These are phyloP conservation scores for Abramis brama DNA, from an alignment of 2,113 vertebrate species.

Conservation along the genomic window DNA sequence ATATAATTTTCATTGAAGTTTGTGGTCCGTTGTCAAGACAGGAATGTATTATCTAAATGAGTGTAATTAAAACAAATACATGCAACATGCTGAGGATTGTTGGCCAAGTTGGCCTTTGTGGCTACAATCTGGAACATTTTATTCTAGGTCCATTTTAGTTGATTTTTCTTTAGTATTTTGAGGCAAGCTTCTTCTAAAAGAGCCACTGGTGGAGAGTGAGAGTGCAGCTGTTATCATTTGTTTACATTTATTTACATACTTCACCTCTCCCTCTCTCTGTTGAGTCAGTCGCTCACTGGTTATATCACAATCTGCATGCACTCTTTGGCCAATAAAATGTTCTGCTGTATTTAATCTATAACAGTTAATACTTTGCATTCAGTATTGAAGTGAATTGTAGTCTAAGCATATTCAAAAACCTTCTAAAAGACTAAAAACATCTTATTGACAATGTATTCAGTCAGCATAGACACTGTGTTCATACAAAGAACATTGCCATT, in stretches of 20 bases:
- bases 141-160: background rate
- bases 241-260: background rate
- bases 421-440: background rate
- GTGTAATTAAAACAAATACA: background rate
- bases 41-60: background rate
- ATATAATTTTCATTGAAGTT: background rate
- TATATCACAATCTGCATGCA: background rate
- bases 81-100: background rate
- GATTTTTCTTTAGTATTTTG: background rate
- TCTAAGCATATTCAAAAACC: background rate
- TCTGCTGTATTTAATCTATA: background rate
- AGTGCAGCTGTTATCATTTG: background rate
- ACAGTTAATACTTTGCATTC: background rate
- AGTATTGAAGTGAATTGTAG: background rate
- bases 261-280: background rate
- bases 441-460: background rate
- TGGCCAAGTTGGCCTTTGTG: background rate
- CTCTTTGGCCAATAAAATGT: background rate
- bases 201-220: background rate
- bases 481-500: background rate
- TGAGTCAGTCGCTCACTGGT: background rate
- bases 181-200: background rate
- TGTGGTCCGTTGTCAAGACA: slow-evolving; percentile 18
- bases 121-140: background rate
- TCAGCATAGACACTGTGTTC: background rate